These are phyloP conservation scores for Phoxinus dragarum DNA, from an alignment of 2,797 vertebrate species.

Conservation along the genomic window DNA sequence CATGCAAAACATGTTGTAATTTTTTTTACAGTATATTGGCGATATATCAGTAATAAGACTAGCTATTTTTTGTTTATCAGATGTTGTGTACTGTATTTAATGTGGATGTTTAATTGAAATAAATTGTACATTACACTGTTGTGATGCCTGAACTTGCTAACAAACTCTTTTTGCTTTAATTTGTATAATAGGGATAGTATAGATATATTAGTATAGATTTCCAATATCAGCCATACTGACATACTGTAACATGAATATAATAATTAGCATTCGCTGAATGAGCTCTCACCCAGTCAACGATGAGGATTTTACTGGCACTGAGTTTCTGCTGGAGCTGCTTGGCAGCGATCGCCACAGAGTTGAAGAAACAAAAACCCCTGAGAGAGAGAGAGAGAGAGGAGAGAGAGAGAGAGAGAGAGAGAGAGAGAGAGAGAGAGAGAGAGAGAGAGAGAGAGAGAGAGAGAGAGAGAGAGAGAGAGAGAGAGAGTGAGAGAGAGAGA, in stretches of 20 bases:
- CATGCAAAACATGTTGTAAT: no score
- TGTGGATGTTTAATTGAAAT: not conserved
- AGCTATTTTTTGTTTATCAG: not conserved
- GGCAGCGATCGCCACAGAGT: slow-evolving; percentile 94
- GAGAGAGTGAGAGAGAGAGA: not conserved
- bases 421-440: not conserved
- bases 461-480: no score
- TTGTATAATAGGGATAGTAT: not conserved
- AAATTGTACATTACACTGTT: not conserved
- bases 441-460: not conserved
- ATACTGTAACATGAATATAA: not conserved
- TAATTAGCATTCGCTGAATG: not conserved
- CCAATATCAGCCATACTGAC: no score
- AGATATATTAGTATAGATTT: not conserved
- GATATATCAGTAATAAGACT: not conserved
- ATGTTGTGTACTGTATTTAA: not conserved
- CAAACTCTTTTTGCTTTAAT: not conserved
- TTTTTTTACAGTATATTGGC: not conserved
- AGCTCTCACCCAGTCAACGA: slow-evolving; percentile 92
- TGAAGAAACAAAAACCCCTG: slow-evolving; percentile 98
- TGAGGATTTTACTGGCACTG: slow-evolving; percentile 91
- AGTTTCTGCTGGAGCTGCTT: slow-evolving; percentile 93
- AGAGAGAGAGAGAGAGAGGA: slow-evolving; percentile 19
- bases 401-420: slow-evolving; percentile 26
- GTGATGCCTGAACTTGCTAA: not conserved